Percentiles rank a stretch among this genome's conserved stretches.
Conservation (phyloP, 2,113 vertebrate species). For the Mixornis gularis region DNA sequence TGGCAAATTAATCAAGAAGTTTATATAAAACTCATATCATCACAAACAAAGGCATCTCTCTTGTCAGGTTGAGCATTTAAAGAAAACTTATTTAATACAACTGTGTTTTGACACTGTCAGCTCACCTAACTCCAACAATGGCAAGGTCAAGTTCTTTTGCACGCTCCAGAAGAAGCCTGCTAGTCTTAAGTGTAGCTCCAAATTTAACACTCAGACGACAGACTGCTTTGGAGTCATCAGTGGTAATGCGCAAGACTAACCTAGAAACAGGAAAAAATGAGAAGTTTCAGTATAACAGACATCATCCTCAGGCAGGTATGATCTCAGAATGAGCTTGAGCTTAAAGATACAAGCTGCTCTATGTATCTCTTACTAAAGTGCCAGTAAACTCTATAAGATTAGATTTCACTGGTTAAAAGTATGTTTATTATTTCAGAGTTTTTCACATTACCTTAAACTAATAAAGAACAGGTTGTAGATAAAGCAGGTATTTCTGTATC, state of each 20-base stretch:
- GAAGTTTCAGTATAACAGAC: neutral
- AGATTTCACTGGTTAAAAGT: neutral
- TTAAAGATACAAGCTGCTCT: neutral
- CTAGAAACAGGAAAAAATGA: constrained; percentile 43
- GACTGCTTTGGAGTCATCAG: constrained; percentile 93
- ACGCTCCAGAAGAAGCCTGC: constrained; percentile 86
- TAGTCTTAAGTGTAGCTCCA: constrained; percentile 88
- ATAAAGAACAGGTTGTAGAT: neutral
- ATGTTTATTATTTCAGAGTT: neutral
- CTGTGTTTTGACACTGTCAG: neutral
- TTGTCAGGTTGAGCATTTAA: neutral
- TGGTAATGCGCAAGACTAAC: constrained; percentile 92
- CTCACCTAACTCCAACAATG: constrained; percentile 87
- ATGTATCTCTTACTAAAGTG: neutral
- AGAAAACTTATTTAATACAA: neutral
- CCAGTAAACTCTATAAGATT: neutral
- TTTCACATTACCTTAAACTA: neutral
- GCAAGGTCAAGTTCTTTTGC: constrained; percentile 88
- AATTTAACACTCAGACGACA: constrained; percentile 96
- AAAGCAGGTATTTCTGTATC: neutral
- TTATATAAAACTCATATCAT: neutral
- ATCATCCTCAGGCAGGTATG: neutral
- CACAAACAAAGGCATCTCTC: neutral
- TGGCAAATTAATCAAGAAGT: neutral
- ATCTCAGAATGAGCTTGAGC: neutral